Evolutionary conservation across 1,140 invertebrate genomes (phyloP).

Genomic region (Pinna nobilis): DNA sequence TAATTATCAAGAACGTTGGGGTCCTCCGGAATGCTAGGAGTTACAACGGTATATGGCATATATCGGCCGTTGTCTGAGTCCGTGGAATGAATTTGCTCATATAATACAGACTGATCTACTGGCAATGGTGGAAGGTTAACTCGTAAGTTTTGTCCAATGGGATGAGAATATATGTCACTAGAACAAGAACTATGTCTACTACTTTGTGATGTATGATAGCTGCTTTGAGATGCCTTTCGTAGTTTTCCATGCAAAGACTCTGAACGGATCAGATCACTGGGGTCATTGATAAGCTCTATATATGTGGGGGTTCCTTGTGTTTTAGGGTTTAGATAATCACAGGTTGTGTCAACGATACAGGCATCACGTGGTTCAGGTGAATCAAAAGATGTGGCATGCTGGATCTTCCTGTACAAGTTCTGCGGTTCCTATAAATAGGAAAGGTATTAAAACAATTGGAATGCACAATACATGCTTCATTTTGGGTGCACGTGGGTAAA

Average conservation of each 20-base stretch:
- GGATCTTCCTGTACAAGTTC: slow-evolving; percentile 5
- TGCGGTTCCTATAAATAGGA: neutral
- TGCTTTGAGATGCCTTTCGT: slow-evolving; percentile 9
- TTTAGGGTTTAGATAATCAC: slow-evolving; percentile 32
- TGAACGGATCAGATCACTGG: neutral
- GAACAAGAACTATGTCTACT: slow-evolving; percentile 41
- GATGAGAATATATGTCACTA: slow-evolving; percentile 30
- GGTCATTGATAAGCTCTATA: slow-evolving; percentile 28
- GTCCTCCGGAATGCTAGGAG: slow-evolving; percentile 22
- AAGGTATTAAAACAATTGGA: too few relatives aligned
- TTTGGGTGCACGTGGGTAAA: neutral
- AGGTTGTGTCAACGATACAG: neutral
- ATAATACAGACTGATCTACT: neutral
- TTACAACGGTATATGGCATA: slow-evolving; percentile 2
- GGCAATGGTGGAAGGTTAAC: slow-evolving; percentile 5
- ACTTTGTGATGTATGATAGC: slow-evolving; percentile 1
- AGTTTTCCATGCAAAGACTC: neutral
- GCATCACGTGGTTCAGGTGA: slow-evolving; percentile 52
- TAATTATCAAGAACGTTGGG: neutral
- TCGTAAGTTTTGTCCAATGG: slow-evolving; percentile 8
- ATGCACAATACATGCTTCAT: neutral
- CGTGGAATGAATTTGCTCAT: slow-evolving; percentile 27
- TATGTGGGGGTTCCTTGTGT: slow-evolving; percentile 30
- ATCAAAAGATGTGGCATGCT: slow-evolving; percentile 56
- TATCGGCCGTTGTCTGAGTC: slow-evolving; percentile 8